Conservation (phyloP, 2,113 vertebrate species). For the Burhinus bistriatus region DNA sequence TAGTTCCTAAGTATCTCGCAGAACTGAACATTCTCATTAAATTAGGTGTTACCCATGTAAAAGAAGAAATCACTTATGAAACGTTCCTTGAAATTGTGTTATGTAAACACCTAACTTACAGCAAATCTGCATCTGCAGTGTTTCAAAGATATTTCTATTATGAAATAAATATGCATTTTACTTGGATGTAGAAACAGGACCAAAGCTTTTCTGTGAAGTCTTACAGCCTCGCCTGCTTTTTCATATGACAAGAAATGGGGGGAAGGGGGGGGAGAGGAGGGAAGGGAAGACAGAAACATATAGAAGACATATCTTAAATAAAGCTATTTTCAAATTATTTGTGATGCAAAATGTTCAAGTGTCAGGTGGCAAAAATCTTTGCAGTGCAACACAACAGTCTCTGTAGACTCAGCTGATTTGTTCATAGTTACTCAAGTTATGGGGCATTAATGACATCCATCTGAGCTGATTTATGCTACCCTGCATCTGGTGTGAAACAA, state of each 20-base stretch:
- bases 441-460: neutral
- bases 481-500: neutral
- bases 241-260: neutral
- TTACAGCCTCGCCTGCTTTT: neutral
- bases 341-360: neutral
- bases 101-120: neutral
- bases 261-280: too few species aligned
- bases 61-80: neutral
- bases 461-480: neutral
- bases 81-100: neutral
- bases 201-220: neutral
- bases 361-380: neutral
- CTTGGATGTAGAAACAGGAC: neutral
- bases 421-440: neutral
- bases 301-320: neutral
- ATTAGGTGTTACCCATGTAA: neutral
- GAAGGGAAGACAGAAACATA: neutral
- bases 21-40: neutral
- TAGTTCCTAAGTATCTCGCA: neutral
- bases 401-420: neutral
- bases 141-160: neutral
- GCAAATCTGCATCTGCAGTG: neutral
- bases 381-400: neutral
- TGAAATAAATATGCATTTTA: neutral
- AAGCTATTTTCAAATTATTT: neutral